Evolutionary conservation across 2,888 invertebrate genomes (phyloP).

Genomic region (Thymelicus acteon): DNA sequence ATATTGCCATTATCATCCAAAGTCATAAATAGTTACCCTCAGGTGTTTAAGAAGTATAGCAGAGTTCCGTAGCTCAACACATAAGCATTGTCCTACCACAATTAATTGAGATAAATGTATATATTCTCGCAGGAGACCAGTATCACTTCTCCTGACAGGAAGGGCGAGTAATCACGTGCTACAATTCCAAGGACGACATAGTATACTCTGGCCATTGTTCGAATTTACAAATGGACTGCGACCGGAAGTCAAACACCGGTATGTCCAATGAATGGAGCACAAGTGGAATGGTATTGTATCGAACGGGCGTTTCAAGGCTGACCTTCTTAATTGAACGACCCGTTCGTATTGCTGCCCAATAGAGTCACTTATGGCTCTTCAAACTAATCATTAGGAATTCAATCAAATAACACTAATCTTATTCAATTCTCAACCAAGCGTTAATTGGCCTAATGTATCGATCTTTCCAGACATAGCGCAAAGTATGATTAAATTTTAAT

Average conservation of each 20-base stretch:
- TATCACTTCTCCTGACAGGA: conserved; percentile 22
- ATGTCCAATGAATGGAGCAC: conserved; percentile 59
- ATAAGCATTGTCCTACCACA: no score
- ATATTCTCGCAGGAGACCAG: conserved; percentile 1
- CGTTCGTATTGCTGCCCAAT: conserved; percentile 8
- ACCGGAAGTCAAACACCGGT: conserved; percentile 72
- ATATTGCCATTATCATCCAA: no score
- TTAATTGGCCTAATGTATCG: neutral
- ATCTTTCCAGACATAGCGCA: neutral
- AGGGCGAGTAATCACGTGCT: conserved; percentile 35
- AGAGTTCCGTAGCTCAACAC: no score
- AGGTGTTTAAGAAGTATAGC: no score
- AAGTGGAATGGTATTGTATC: conserved; percentile 34
- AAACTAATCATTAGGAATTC: conserved; percentile 11
- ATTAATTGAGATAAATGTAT: neutral
- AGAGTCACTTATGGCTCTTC: conserved; percentile 8
- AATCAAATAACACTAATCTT: conserved; percentile 4
- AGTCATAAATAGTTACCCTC: no score
- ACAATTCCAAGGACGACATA: conserved; percentile 45
- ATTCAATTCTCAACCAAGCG: neutral
- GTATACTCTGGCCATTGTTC: conserved; percentile 53
- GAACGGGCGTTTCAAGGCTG: conserved; percentile 40
- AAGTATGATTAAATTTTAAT: no score
- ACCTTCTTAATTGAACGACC: conserved; percentile 37
- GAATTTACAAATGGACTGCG: conserved; percentile 72